A percentile compares a stretch with the other conserved stretches of the same genome.
Conservation (phyloP, 2,113 vertebrate genomes). For the Axis porcinus region DNA sequence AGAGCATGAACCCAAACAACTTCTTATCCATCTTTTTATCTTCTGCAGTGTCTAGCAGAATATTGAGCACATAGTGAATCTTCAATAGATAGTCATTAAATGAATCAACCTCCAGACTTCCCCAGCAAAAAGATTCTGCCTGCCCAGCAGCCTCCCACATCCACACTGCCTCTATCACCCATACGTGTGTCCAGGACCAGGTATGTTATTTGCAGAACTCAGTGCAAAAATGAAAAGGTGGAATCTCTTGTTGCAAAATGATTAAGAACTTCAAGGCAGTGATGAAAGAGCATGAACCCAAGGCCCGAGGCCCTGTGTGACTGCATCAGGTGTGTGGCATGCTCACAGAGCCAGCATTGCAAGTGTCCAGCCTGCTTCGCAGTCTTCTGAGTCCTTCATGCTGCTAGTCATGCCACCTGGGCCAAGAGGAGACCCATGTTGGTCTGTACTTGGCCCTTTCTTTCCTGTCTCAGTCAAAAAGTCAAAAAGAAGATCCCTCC, state of each 20-base stretch:
- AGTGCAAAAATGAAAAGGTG: background rate
- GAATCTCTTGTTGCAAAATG: background rate
- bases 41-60: background rate
- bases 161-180: fast-evolving
- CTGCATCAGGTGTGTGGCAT: fast-evolving
- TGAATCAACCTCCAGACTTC: background rate
- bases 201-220: background rate
- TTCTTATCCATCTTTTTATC: background rate
- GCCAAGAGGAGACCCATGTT: background rate
- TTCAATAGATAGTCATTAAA: background rate
- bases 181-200: background rate
- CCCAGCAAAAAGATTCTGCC: background rate
- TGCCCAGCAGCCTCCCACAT: background rate
- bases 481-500: background rate
- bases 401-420: background rate
- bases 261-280: background rate
- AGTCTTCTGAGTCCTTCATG: background rate
- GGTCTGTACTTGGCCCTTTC: background rate
- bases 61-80: background rate
- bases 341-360: too few species aligned
- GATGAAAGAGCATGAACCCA: background rate
- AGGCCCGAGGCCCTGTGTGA: background rate
- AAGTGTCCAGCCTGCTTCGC: background rate
- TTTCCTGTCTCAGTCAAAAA: background rate
- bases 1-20: background rate